These are phyloP conservation scores for Ichneumoninae sp. DNA, from an alignment of 2,888 invertebrate species.

Conservation along the genomic window DNA sequence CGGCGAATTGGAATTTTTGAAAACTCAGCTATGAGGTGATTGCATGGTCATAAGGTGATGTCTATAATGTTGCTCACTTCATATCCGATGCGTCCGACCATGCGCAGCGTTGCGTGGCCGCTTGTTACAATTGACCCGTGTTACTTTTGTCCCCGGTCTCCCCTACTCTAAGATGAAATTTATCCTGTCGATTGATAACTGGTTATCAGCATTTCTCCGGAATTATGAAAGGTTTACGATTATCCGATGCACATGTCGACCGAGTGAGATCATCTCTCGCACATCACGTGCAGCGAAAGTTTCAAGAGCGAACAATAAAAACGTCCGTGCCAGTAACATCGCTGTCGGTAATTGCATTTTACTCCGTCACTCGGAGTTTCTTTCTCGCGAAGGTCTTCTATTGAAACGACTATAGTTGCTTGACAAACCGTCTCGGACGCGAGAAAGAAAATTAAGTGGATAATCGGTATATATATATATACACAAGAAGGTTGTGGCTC, in stretches of 20 bases:
- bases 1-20: no score
- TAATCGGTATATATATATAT: not conserved
- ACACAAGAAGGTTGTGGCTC: not conserved
- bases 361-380: slow-evolving; percentile 19
- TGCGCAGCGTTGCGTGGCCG: no score
- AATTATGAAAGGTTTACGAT: slow-evolving; percentile 1
- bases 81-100: no score
- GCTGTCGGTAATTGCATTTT: slow-evolving; percentile 48
- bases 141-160: no score
- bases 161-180: no score
- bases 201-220: not conserved
- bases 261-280: not conserved
- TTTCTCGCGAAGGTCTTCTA: slow-evolving; percentile 1
- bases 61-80: no score
- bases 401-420: not conserved
- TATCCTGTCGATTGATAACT: no score
- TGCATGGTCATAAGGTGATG: no score
- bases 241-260: slow-evolving; percentile 8
- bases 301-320: slow-evolving; percentile 38
- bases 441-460: not conserved
- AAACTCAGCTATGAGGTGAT: no score
- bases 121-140: no score
- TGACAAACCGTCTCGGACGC: not conserved
- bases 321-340: slow-evolving; percentile 23
- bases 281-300: not conserved